Evolutionary conservation across 2,888 invertebrate species (phyloP), one percentile per base, ranked within the genome.

Genomic region (Ceriagrion tenellum): DNA sequence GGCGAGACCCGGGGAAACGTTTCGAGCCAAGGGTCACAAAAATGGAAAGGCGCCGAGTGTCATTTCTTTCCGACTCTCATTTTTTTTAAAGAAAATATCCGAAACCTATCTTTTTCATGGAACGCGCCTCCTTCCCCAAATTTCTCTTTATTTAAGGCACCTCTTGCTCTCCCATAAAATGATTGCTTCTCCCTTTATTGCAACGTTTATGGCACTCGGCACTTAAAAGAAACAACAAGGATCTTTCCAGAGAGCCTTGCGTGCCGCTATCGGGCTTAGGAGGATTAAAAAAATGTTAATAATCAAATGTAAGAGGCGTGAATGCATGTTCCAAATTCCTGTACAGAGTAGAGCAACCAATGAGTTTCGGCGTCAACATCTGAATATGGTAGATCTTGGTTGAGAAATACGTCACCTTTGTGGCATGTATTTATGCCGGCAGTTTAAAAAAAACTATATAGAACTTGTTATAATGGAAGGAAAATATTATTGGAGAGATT

Each of bases 11-110:
- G 69, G 81, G 81, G 81, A n/a, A 26, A 35, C 26, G 23, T 81
- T 81, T 81, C 81, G 30, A 4, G 26, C 30, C 18, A 35, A 18
- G 18, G 81, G 16, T 8, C 81, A 8, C 13, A 10, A 81, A 35
- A 81, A 81, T 81, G 81, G 81, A 81, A 59, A 81, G 35, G 81
- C 12, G 81, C 81, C 16, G 69, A 69, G 30, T 35, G 30, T 81
- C 81, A 81, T 81, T 81, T 81, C 81, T 35, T 35, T 69, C 69
- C 69, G 69, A n/a, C 69, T n/a, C 69, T 16, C 35, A 81, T 81
- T 81, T 81, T 81, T 16, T 81, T 23, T 35, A 81, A 35, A 35
- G 16, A 81, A 81, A 35, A 30, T 81, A 81, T 35, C 35, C 30
- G 35, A 81, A 35, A 81, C 35, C n/a, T 69, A 69, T 81, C 35